Conservation (phyloP, 2,113 vertebrate species). For the Orientallactaga bullata region DNA sequence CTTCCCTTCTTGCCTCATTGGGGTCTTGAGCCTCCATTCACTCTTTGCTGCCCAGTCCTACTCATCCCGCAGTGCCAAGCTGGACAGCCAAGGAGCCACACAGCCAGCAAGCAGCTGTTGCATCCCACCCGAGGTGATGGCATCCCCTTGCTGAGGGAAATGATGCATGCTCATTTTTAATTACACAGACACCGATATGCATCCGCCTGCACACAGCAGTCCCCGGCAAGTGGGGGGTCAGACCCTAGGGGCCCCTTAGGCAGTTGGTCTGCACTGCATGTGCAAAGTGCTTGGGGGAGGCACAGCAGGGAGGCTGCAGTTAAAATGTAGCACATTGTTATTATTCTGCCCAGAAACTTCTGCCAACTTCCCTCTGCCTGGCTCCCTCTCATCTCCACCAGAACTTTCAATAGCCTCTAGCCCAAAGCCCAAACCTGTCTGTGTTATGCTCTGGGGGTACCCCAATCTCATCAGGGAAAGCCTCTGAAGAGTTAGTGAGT, state of each 20-base stretch:
- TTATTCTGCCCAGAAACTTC: constrained; percentile 65
- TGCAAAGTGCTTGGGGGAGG: constrained; percentile 47
- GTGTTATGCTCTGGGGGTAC: neutral
- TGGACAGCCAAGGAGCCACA: constrained; percentile 44
- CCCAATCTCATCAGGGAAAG: neutral
- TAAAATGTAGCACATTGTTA: constrained; percentile 28
- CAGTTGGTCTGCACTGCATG: constrained; percentile 22
- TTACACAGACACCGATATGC: constrained; percentile 53
- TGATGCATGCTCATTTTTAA: constrained; percentile 80
- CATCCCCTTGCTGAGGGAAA: constrained; percentile 75
- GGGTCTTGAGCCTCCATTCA: neutral
- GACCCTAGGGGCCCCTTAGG: constrained; percentile 49
- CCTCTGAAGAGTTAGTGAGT: neutral
- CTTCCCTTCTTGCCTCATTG: neutral
- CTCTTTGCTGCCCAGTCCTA: neutral
- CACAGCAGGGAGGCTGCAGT: constrained; percentile 20
- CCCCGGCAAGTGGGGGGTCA: constrained; percentile 42
- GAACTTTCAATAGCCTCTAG: constrained; percentile 10
- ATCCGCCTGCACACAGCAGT: constrained; percentile 53
- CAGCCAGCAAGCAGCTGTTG: constrained; percentile 78
- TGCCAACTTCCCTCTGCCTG: neutral
- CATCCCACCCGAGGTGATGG: constrained; percentile 69
- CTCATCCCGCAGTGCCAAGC: neutral
- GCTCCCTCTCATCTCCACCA: neutral
- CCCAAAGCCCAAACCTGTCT: constrained; percentile 10